Conservation (phyloP, 1,140 invertebrate genomes). For the Prorops nasuta region DNA sequence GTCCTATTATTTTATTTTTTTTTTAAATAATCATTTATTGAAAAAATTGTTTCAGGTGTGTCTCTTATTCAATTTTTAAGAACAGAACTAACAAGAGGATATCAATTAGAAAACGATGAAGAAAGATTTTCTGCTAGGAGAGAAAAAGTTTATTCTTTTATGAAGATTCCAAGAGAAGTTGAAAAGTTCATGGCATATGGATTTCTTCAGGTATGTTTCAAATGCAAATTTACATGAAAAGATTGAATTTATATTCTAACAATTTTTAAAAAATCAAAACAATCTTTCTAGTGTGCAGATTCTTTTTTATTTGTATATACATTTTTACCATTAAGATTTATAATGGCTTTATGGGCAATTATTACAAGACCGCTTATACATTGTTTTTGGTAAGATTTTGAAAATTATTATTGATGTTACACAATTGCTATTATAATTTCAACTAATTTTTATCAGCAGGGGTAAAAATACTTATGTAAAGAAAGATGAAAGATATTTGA, state of each 20-base stretch:
- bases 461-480: conserved; percentile 28
- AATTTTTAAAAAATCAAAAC: conserved; percentile 5
- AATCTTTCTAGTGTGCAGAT: conserved; percentile 82
- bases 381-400: conserved; percentile 66
- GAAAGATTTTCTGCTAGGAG: conserved; percentile 88
- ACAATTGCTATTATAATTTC: neutral
- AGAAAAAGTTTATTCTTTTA: conserved; percentile 96
- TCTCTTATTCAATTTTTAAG: conserved; percentile 75
- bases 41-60: conserved; percentile 39
- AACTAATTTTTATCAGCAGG: conserved; percentile 26
- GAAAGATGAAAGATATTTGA: conserved; percentile 60
- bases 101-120: conserved; percentile 90
- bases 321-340: conserved; percentile 90
- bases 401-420: neutral
- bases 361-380: conserved; percentile 69
- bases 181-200: conserved; percentile 96
- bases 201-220: conserved; percentile 71
- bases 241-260: neutral
- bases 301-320: conserved; percentile 98
- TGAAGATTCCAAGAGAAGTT: conserved; percentile 91
- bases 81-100: conserved; percentile 87
- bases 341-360: conserved; percentile 81
- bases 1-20: neutral
- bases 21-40: neutral
- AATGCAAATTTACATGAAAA: neutral